phyloP scores from a whole-genome alignment of 2,113 vertebrate genomes.

The Triplophysa dalaica region DNA sequence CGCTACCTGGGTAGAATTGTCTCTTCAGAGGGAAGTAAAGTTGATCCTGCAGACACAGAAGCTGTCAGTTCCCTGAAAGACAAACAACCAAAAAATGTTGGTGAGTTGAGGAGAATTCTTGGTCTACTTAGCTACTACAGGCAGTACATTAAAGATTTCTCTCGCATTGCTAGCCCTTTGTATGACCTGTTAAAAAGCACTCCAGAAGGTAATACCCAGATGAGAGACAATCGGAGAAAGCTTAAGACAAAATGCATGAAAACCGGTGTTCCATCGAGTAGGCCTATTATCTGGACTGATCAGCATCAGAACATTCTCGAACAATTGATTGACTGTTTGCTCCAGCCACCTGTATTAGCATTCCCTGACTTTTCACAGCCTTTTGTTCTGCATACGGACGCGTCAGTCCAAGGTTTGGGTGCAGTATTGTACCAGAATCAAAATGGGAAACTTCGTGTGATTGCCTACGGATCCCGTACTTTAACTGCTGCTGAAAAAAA shows the following conservation, averaged over 20 bases:
- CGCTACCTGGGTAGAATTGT: conserved; percentile 39
- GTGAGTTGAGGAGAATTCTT: conserved; percentile 41
- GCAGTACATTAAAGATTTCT: conserved; percentile 39
- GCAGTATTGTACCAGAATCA: too few species aligned
- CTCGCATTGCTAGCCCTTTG: background rate
- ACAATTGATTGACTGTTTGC: too few species aligned
- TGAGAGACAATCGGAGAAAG: background rate
- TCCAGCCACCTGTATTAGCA: too few species aligned
- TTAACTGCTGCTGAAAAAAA: too few species aligned
- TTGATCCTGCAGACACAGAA: conserved; percentile 48
- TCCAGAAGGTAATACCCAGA: background rate
- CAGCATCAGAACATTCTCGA: too few species aligned
- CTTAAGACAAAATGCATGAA: background rate
- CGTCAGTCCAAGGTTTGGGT: too few species aligned
- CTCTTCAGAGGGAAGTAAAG: conserved; percentile 42
- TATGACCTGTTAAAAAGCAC: background rate
- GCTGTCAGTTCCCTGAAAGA: conserved; percentile 43
- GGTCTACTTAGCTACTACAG: conserved; percentile 45
- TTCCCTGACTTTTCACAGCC: too few species aligned
- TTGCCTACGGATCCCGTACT: too few species aligned
- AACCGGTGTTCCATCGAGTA: background rate
- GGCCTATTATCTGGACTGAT: background rate
- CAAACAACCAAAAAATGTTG: conserved; percentile 30
- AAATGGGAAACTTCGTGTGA: too few species aligned
- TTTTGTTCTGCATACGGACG: too few species aligned